Conservation (phyloP, 2,888 invertebrate species). For the Plagodis pulveraria region DNA sequence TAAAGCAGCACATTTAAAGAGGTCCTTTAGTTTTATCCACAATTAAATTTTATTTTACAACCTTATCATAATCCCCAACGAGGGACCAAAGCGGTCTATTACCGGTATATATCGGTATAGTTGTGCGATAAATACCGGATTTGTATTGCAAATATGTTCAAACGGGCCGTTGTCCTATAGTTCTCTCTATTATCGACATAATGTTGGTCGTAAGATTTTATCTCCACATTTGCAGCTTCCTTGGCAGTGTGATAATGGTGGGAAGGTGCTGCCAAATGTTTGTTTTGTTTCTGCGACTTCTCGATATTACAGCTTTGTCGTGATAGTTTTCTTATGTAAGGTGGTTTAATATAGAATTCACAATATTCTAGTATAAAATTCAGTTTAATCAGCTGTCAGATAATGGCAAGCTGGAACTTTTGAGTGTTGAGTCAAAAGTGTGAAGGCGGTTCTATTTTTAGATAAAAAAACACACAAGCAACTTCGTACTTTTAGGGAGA, state of each 20-base stretch:
- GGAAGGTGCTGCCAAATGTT: slow-evolving; percentile 18
- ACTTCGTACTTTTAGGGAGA: too few species aligned
- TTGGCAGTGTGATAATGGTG: slow-evolving; percentile 5
- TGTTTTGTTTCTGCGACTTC: slow-evolving; percentile 1
- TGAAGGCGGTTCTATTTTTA: too few species aligned
- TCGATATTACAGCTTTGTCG: neutral
- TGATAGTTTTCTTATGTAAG: neutral
- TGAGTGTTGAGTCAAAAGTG: too few species aligned
- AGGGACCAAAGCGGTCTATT: slow-evolving; percentile 2
- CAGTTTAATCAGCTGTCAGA: too few species aligned
- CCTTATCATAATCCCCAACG: slow-evolving; percentile 18
- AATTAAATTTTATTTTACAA: slow-evolving; percentile 23
- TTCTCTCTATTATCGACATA: slow-evolving; percentile 12
- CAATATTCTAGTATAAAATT: neutral
- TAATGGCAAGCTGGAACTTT: too few species aligned
- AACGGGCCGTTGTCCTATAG: slow-evolving; percentile 15
- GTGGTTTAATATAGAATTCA: neutral
- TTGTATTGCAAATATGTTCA: slow-evolving; percentile 20
- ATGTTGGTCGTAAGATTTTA: slow-evolving; percentile 23
- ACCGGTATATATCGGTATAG: neutral
- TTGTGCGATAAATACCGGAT: slow-evolving; percentile 3
- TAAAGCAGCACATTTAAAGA: neutral
- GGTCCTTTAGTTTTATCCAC: slow-evolving; percentile 19
- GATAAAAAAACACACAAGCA: too few species aligned
- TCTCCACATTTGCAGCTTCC: slow-evolving; percentile 19